Base-by-base conservation (phyloP, 2,888 invertebrate species). In the Trichogramma evanescens region DNA sequence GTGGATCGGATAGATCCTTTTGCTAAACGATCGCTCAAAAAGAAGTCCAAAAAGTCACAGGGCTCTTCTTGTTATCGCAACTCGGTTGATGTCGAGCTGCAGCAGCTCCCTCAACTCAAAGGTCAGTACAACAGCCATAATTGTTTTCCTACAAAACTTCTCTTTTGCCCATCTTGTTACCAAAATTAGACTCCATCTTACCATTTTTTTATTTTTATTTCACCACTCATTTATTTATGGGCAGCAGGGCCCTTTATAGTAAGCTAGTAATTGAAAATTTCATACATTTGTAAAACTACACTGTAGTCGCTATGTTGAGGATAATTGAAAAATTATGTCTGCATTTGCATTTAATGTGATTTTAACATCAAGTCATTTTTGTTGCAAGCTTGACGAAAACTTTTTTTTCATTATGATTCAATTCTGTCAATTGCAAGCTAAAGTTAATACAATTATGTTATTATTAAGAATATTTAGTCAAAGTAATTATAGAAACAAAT, bases 1-100 rank as follows among this genome's bases (percentile, higher is more conserved):
- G 95, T 96, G 83, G 97, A 98, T 86, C 92, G 96, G 82, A 97
- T 98, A 84, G 98, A 98, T 86, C 98, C 98, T 76, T 98, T 98
- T 83, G 93, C 94, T 74, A 98, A 97, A 85, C 88, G 95, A 80
- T 96, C 97, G 75, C 82, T 95, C 75, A 95, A 95, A 84, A 95
- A 97, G 85, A 96, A 98, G 83, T 93, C 94, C 78, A 96, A 95
- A 85, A 93, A 95, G 83, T 95, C 96, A 79, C 97, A 98, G 83
- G 98, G 98, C 74, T 97, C 97, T 74, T 98, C 98, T 68, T 88
- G 98, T 75, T 99, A 98, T 82, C 89, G 97, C 80, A 95, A 95
- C 80, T 95, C 95, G 76, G 95, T 95, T 82, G 96, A 97, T 81
- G 94, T 96, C 73, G 98, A 99, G 82, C 84, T 99, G 71, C 93